phyloP scores from a whole-genome alignment of 2,797 vertebrate species.

The Microctenopoma stevenorrisi region DNA sequence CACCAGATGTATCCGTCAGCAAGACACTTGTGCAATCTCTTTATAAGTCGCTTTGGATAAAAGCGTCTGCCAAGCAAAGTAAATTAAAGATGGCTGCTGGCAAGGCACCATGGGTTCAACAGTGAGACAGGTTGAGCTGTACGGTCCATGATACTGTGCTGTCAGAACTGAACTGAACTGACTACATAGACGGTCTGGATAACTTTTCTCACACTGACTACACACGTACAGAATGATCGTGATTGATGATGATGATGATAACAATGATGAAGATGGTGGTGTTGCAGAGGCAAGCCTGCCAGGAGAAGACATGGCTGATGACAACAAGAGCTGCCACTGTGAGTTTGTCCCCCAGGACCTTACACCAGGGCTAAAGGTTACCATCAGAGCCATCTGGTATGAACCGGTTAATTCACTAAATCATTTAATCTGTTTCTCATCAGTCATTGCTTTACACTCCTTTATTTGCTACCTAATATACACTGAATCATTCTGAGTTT shows the following conservation, averaged over 20 bases:
- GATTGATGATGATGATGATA: conserved; percentile 6
- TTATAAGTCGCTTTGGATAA: too few relatives aligned
- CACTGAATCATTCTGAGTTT: conserved; percentile 64
- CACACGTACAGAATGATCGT: too few relatives aligned
- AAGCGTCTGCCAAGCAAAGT: too few relatives aligned
- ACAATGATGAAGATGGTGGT: conserved; percentile 43
- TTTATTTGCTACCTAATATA: conserved; percentile 59
- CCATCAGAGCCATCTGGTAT: conserved; percentile 98
- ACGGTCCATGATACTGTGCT: too few relatives aligned
- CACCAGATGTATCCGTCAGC: too few relatives aligned
- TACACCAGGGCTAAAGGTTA: conserved; percentile 95
- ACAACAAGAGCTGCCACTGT: conserved; percentile 97
- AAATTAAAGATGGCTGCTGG: too few relatives aligned
- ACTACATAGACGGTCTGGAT: too few relatives aligned
- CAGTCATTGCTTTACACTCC: conserved; percentile 55
- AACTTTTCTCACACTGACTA: too few relatives aligned
- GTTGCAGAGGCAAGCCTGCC: conserved; percentile 92
- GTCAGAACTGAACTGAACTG: too few relatives aligned
- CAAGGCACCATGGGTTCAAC: too few relatives aligned
- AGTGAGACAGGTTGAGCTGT: too few relatives aligned
- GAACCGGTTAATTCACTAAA: conserved; percentile 41
- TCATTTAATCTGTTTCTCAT: conserved; percentile 2
- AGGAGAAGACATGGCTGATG: conserved; percentile 92
- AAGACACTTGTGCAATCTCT: too few relatives aligned
- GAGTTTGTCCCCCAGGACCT: conserved; percentile 96